Evolutionary conservation across 1,140 invertebrate genomes (phyloP).

Genomic region (Trachymyrmex septentrionalis): DNA sequence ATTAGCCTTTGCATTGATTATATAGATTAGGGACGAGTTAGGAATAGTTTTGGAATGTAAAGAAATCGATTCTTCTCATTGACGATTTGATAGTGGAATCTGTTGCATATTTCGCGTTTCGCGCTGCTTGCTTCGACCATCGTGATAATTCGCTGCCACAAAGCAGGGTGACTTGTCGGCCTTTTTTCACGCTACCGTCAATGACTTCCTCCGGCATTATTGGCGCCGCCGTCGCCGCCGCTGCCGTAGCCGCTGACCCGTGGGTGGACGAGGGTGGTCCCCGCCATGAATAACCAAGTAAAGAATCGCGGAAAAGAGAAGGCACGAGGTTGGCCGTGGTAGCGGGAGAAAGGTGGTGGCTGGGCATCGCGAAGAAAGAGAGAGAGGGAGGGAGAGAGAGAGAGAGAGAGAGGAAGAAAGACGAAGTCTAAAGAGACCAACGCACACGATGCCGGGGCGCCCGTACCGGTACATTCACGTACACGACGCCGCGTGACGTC

Average conservation of each 20-base stretch:
- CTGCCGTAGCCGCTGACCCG: constrained; percentile 45
- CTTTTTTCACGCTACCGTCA: constrained; percentile 55
- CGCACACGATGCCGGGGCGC: constrained; percentile 82
- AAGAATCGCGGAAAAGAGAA: constrained; percentile 78
- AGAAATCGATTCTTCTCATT: not conserved
- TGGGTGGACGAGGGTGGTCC: constrained; percentile 70
- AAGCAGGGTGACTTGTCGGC: constrained; percentile 39
- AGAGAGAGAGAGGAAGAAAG: constrained; percentile 68
- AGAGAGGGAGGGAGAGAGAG: constrained; percentile 38
- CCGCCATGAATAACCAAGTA: constrained; percentile 77
- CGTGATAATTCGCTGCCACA: constrained; percentile 39
- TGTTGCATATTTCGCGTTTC: constrained; percentile 11
- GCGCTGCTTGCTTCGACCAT: constrained; percentile 22
- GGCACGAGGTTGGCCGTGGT: constrained; percentile 30
- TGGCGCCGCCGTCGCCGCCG: constrained; percentile 15
- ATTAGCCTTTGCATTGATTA: not conserved
- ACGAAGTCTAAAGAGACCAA: constrained; percentile 81
- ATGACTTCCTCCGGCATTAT: constrained; percentile 53
- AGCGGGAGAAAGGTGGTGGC: constrained; percentile 28
- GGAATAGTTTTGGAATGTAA: not conserved
- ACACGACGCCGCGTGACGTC: constrained; percentile 85
- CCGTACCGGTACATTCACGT: constrained; percentile 84
- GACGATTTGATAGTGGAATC: not conserved
- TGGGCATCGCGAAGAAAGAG: constrained; percentile 58
- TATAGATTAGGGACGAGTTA: not conserved